Base-by-base conservation (phyloP, 2,113 vertebrate species). In the Scalopus aquaticus region DNA sequence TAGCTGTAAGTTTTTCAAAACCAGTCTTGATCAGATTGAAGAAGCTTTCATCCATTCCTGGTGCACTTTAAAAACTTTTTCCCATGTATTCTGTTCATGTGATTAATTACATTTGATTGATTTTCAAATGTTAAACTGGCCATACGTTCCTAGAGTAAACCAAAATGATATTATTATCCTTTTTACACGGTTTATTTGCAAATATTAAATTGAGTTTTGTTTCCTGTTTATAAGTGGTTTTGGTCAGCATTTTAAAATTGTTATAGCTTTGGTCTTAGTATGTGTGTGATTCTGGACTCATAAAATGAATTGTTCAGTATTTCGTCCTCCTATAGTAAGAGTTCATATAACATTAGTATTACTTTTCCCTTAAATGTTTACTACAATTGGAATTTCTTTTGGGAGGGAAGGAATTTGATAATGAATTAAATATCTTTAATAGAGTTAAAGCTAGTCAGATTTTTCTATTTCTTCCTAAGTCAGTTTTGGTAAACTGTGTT, bases 391-490 rank as follows among this genome's bases (percentile, higher is more conserved):
- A 69, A 8, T n/a, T 91, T 76, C 35, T 62, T 67, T 51, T 5
- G 0, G 2, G 26, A 7, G 30, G 5, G 26, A 26, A 24, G 32
- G 5, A 54, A 69, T 69, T 91, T 69, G 30, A 84, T 30, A 64
- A 79, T 26, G 2, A 83, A 65, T 88, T 72, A 88, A 91, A 39
- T 88, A 87, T 44, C 8, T 60, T 89, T 60, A 60, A 60, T 26
- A 77, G 3, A 64, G 28, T 72, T 72, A 42, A 86, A 92, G 24
- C n/a, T 78, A 83, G 62, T 94, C 54, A 67, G 26, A 74, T 67
- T 77, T 86, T 82, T 56, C 46, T 94, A 26, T n/a, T 72, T 77
- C 67, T 77, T 70, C n/a, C 69, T 89, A 37, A 77, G 62, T 80
- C 6, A 26, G 42, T 65, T 56, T 94, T 35, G 56, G 19, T 37